These are phyloP conservation scores for Pelvicachromis taeniatus DNA, from an alignment of 2,113 vertebrate species.

Conservation along the genomic window DNA sequence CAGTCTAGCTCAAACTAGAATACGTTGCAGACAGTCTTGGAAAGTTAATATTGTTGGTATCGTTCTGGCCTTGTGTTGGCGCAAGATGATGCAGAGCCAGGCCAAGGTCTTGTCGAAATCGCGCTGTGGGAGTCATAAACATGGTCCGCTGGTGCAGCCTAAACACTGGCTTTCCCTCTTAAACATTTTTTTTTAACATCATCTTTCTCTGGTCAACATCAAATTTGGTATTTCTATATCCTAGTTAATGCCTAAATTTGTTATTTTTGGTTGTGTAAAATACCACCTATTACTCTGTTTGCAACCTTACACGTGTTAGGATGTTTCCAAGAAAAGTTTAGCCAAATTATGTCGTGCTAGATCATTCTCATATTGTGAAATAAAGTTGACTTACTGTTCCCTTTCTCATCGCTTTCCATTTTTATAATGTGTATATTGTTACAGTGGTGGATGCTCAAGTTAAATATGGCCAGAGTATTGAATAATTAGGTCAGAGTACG, in stretches of 20 bases:
- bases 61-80: conserved; percentile 15
- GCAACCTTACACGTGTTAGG: neutral
- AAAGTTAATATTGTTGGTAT: neutral
- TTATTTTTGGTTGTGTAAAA: neutral
- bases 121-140: conserved; percentile 25
- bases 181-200: neutral
- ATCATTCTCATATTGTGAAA: neutral
- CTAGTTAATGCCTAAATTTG: neutral
- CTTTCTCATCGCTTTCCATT: neutral
- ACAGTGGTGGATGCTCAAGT: neutral
- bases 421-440: neutral
- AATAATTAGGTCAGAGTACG: neutral
- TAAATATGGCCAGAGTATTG: neutral
- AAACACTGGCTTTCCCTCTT: conserved; percentile 14
- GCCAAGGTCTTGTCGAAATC: conserved; percentile 30
- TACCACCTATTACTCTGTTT: neutral
- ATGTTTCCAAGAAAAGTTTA: neutral
- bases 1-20: neutral
- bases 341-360: neutral
- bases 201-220: neutral
- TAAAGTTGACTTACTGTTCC: neutral
- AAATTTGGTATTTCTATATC: neutral
- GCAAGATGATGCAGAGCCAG: neutral
- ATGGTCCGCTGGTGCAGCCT: neutral
- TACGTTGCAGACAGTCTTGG: neutral